Evolutionary conservation across 2,888 invertebrate species (phyloP), one percentile per base, ranked within the genome.

Genomic region (Folsomia manolachei): DNA sequence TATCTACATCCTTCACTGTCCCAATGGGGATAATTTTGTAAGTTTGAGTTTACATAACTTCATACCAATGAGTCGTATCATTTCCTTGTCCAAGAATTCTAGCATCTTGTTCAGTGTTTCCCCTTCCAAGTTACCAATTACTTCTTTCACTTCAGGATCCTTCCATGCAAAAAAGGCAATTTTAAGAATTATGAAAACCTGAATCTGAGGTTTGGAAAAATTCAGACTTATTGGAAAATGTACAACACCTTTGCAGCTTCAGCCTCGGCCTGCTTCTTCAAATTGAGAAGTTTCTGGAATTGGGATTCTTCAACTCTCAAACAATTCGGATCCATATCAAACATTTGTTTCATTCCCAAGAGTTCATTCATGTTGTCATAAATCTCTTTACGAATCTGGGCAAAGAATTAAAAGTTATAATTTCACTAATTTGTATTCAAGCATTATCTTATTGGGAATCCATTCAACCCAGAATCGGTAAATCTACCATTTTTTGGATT

Each of bases 71-170:
- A 95, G 84, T 14, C 93, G 86, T 14, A 88, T 83, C 77, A 94
- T 85, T 84, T 95, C 94, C 83, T 94, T 91, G 72, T 79, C 76
- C 19, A 95, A 84, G 83, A 89, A 90, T 80, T 89, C 90, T 74
- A 94, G 85, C 27, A 91, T 87, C 9, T 90, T 89, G 0, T 91
- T 89, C 11, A 93, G 87, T 0, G 90, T 88, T 1, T 87, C 87
- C 0, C 92, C 92, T 81, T 93, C 91, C 2, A 93, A 84, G 72
- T 89, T 88, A 72, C 88, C 88, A 24, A 92, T 84, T 9, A 90
- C 84, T 60, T 90, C 89, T 56, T 87, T 85, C 2, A 90, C 84
- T 1, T 86, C 86, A 66, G 86, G 85, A 23, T 88, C 87, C 39
- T 39, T n/a, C n/a, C n/a, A 39, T 39, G 86, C 88, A 79, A 19